Conservation (phyloP, 1,140 invertebrate species). For the Babylonia areolata region DNA sequence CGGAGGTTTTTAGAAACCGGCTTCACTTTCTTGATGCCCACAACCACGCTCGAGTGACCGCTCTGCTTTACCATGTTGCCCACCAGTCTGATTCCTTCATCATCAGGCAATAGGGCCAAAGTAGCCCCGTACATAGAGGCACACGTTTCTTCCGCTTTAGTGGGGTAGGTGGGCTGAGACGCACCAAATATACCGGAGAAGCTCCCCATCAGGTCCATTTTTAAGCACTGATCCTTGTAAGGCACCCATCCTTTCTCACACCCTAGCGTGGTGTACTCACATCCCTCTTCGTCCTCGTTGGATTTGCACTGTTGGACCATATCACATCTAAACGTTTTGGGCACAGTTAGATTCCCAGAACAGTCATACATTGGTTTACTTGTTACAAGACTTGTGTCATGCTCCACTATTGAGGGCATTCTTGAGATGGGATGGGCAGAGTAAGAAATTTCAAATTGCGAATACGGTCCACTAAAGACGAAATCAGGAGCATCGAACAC, state of each 20-base stretch:
- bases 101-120: neutral
- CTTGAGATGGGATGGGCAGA: neutral
- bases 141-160: neutral
- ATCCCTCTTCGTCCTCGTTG: conserved; percentile 7
- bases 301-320: conserved; percentile 18
- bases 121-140: neutral
- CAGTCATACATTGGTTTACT: conserved; percentile 14
- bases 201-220: neutral
- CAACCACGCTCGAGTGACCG: neutral
- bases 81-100: neutral
- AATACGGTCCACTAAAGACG: too few relatives aligned
- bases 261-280: neutral
- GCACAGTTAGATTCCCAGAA: neutral
- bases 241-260: neutral
- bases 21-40: conserved; percentile 5
- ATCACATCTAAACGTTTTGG: neutral
- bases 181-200: too few relatives aligned
- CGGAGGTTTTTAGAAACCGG: neutral
- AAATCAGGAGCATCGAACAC: neutral
- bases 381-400: neutral
- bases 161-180: too few relatives aligned
- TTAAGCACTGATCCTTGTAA: conserved; percentile 15
- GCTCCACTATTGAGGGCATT: neutral
- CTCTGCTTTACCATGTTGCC: neutral
- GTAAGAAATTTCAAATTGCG: neutral